Base-by-base conservation (phyloP, 2,113 vertebrate species). In the Onychostoma macrolepis region DNA sequence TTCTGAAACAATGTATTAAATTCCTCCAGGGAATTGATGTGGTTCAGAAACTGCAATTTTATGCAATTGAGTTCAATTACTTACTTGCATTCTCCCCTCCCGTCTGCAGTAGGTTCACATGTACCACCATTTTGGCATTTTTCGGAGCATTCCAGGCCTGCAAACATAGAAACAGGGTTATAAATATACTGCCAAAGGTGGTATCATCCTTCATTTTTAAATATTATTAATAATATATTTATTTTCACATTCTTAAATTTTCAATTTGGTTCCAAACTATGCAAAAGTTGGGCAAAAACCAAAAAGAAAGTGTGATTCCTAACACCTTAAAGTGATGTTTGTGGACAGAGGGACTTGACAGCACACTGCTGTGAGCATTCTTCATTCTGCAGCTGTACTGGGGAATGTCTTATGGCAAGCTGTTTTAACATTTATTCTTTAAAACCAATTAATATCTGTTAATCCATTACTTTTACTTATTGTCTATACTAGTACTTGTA, bases 21-120 rank as follows among this genome's bases (percentile, higher is more conserved):
- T 50, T 45, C 43, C 63, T 71, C 8, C 19, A 24, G 4, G 26
- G 28, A 53, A 24, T 28, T 17, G 8, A 13, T 10, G 28, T 6
- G 58, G 69, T 41, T 75, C 48, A 21, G 21, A 74, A 13, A 15
- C 30, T 61, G 33, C 65, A 75, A 28, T 41, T 56, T 50, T 53
- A n/a, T 72, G 7, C 24, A 84, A 53, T 2, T 63, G 26, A 41
- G 7, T 26, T 86, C 61, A 56, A 19, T 53, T n/a, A 95, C 98
- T 97, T 94, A 99, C 98, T 95, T 94, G 92, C 98, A 99, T 87
- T 96, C 93, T 89, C 94, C 96, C 0, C 95, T 97, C 92, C 97
- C 96, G 33, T 97, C 96, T 86, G 87, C 90, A 86, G 92, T 92
- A 56, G 90, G 87, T 91, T 97, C 96, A 88, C 98, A 99, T 86